These are phyloP conservation scores for Blastobasis adustella DNA, from an alignment of 2,888 invertebrate genomes.

Conservation along the genomic window DNA sequence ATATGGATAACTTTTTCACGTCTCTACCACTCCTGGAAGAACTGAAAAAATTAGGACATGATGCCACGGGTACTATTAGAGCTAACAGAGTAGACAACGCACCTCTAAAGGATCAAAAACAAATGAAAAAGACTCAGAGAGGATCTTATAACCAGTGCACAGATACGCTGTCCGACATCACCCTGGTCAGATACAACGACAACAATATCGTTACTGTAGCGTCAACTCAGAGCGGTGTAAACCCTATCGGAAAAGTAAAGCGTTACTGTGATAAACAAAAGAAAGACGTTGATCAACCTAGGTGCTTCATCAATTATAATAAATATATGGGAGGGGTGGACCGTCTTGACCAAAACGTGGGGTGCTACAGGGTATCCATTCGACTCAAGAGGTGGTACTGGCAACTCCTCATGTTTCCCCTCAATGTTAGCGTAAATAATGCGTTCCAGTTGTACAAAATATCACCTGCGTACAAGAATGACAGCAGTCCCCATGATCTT, in stretches of 20 bases:
- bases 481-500: constrained; percentile 11
- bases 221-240: constrained; percentile 17
- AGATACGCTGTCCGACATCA: constrained; percentile 20
- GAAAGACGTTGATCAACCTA: constrained; percentile 18
- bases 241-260: constrained; percentile 20
- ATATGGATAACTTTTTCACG: neutral
- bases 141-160: constrained; percentile 21
- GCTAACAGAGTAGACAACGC: constrained; percentile 21
- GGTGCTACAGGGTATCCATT: constrained; percentile 13
- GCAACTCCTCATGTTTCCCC: neutral
- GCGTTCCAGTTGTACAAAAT: no score
- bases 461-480: no score
- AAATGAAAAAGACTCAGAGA: constrained; percentile 20
- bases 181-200: constrained; percentile 20
- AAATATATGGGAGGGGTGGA: constrained; percentile 22
- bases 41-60: neutral
- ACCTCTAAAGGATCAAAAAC: constrained; percentile 15
- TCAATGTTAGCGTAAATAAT: no score
- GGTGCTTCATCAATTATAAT: constrained; percentile 18
- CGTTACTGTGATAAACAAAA: constrained; percentile 18
- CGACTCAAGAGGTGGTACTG: constrained; percentile 23
- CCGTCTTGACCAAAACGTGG: constrained; percentile 19
- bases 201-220: constrained; percentile 21
- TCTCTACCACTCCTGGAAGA: neutral
- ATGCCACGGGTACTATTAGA: neutral